phyloP scores from a whole-genome alignment of 2,888 invertebrate species.

The Drosophila anomalipes region DNA sequence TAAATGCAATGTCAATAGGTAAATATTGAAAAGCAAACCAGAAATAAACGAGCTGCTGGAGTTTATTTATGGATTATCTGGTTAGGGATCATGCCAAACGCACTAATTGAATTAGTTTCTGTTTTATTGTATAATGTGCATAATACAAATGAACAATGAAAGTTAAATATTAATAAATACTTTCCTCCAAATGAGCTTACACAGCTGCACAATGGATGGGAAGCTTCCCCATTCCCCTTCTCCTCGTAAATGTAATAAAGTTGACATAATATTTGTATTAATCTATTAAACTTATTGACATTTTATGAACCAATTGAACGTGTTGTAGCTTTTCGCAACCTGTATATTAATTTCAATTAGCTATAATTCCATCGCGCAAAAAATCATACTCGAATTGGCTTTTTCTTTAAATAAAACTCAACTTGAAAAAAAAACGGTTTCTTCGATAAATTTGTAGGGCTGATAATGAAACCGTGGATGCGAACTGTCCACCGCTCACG shows the following conservation, averaged over 20 bases:
- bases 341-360: constrained; percentile 21
- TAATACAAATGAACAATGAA: constrained; percentile 21
- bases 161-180: constrained; percentile 44
- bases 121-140: neutral
- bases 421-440: neutral
- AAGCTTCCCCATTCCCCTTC: neutral
- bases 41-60: constrained; percentile 28
- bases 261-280: constrained; percentile 11
- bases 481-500: constrained; percentile 77
- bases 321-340: constrained; percentile 16
- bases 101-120: constrained; percentile 58
- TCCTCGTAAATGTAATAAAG: constrained; percentile 4
- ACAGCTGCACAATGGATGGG: constrained; percentile 59
- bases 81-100: constrained; percentile 50
- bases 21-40: constrained; percentile 55
- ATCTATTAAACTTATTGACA: neutral
- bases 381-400: constrained; percentile 17
- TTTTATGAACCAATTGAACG: constrained; percentile 6
- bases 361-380: neutral
- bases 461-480: constrained; percentile 61
- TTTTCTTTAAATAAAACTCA: neutral
- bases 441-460: constrained; percentile 32
- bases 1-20: constrained; percentile 59
- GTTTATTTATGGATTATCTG: constrained; percentile 55
- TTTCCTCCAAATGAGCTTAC: constrained; percentile 66